phyloP scores from a whole-genome alignment of 2,888 invertebrate genomes.

The Dicyrtomina minuta region DNA sequence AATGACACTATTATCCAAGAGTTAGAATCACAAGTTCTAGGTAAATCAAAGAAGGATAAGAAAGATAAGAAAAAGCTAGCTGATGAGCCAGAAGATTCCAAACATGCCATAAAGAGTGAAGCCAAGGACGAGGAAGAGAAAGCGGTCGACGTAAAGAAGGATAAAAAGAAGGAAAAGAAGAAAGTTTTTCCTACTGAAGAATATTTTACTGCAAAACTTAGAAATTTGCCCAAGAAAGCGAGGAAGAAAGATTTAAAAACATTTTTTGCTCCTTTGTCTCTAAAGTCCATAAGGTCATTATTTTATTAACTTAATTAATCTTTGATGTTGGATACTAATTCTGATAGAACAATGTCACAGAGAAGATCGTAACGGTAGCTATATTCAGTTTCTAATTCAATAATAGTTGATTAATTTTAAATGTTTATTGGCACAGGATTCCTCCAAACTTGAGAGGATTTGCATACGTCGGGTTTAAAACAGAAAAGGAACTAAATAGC shows the following conservation, averaged over 20 bases:
- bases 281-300: conserved; percentile 75
- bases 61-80: conserved; percentile 13
- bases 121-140: no score
- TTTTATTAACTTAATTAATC: no score
- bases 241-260: conserved; percentile 81
- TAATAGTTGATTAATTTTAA: conserved; percentile 3
- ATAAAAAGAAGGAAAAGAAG: conserved; percentile 56
- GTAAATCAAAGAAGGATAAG: conserved; percentile 37
- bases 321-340: no score
- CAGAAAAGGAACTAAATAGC: conserved; percentile 74
- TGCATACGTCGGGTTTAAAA: conserved; percentile 87
- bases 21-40: conserved; percentile 54
- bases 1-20: conserved; percentile 49
- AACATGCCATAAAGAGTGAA: background rate
- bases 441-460: conserved; percentile 77
- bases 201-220: conserved; percentile 70
- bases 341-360: no score
- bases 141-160: conserved; percentile 57
- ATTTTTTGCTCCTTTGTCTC: conserved; percentile 78
- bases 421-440: conserved; percentile 58
- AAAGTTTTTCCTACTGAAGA: conserved; percentile 55
- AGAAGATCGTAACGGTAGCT: no score
- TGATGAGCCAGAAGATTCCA: background rate
- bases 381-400: no score
- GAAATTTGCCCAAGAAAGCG: conserved; percentile 73